Evolutionary conservation across 2,888 invertebrate genomes (phyloP).

Genomic region (Amblyteles armatorius): DNA sequence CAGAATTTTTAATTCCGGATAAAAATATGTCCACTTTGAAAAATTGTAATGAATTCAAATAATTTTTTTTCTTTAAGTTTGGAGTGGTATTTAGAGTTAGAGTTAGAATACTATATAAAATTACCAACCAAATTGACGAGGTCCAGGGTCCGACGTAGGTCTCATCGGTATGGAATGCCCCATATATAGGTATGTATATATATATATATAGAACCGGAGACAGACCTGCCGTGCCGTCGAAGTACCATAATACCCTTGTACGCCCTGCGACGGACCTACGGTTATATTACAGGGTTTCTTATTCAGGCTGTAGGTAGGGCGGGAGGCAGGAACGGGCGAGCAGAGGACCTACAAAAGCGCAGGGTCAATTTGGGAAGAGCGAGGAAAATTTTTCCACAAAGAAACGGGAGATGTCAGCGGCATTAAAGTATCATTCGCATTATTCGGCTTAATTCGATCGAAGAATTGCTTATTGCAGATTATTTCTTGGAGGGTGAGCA

Average conservation of each 20-base stretch:
- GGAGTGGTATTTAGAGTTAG: too few species aligned
- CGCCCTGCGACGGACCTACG: slow-evolving; percentile 32
- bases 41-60: too few species aligned
- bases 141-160: too few species aligned
- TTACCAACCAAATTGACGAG: too few species aligned
- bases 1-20: too few species aligned
- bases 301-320: background rate
- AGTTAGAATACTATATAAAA: too few species aligned
- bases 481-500: background rate
- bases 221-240: slow-evolving; percentile 26
- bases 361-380: background rate
- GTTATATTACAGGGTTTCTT: slow-evolving; percentile 32
- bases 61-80: too few species aligned
- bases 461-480: background rate
- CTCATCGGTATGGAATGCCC: too few species aligned
- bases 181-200: too few species aligned
- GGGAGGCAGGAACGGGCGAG: background rate
- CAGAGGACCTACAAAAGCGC: background rate
- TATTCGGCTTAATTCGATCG: background rate
- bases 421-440: background rate
- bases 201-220: background rate
- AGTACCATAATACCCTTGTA: slow-evolving; percentile 18
- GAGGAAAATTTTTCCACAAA: background rate
- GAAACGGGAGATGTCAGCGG: background rate
- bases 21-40: too few species aligned